Conservation (phyloP, 1,140 invertebrate species). For the Monomorium pharaonis region DNA sequence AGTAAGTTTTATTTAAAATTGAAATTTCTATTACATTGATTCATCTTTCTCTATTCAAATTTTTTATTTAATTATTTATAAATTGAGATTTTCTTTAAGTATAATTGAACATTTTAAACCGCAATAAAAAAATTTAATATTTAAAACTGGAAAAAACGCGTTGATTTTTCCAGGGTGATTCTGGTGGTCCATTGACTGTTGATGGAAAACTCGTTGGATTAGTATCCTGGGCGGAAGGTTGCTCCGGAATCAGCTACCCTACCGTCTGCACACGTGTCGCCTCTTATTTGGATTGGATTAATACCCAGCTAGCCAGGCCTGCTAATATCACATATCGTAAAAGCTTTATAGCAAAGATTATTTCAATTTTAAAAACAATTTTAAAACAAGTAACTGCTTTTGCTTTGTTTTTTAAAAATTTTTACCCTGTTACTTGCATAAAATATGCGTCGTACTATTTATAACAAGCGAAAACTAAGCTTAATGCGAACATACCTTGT, state of each 20-base stretch:
- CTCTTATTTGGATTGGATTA: slow-evolving; percentile 65
- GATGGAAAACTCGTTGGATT: slow-evolving; percentile 80
- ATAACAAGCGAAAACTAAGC: no score
- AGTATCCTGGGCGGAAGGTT: slow-evolving; percentile 84
- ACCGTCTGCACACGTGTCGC: slow-evolving; percentile 81
- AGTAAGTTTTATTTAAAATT: slow-evolving; percentile 57
- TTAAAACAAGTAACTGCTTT: no score
- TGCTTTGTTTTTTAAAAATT: no score
- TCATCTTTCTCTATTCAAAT: neutral
- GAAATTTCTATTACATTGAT: no score
- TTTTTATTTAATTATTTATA: neutral
- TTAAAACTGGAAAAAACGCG: neutral
- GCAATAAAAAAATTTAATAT: neutral
- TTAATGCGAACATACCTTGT: no score
- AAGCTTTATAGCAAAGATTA: no score
- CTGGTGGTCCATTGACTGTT: slow-evolving; percentile 86
- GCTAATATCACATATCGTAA: no score
- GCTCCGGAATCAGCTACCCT: slow-evolving; percentile 77
- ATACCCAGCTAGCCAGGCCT: no score
- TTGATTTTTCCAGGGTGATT: slow-evolving; percentile 83
- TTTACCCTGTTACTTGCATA: no score
- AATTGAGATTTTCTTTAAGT: neutral
- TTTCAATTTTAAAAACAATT: no score
- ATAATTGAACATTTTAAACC: neutral
- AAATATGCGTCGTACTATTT: no score